Evolutionary conservation across 2,888 invertebrate genomes (phyloP), one percentile per base, ranked within the genome.

Genomic region (Leptinotarsa haldemani): DNA sequence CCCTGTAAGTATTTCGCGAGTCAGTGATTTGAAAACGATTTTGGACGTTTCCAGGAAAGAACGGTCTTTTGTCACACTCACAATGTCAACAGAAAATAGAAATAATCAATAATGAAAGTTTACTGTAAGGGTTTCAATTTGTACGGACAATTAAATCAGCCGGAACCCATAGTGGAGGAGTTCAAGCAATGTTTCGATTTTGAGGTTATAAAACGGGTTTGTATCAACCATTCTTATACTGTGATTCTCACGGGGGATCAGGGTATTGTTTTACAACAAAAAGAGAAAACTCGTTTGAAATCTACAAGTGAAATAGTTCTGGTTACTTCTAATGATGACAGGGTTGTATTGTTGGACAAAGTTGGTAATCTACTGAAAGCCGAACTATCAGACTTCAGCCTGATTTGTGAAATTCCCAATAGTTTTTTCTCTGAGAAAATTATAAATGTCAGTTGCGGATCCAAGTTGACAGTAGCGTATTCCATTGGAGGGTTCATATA

Each of bases 401-500:
- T 69, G 18, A 69, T 80, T 15, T 58, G 48, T 70, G 67, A 79
- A 73, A 66, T 83, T 64, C 78, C 81, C 65, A 80, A 82, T 64
- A 74, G 81, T n/a, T 73, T 77, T 52, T n/a, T 68, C 73, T 50
- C 63, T 68, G 84, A 85, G 48, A 79, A 79, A 78, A 85, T 90
- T 30, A 82, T 84, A 22, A 86, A 89, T 75, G 87, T 91, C 69
- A 86, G 87, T 53, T 88, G 88, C 78, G 90, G 90, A 12, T 84
- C 85, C 22, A 88, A 86, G 69, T 86, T 90, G 40, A 88, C 86
- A 75, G 85, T 89, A 4, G 90, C 88, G 7, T 80, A 90, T 50
- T 86, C 89, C 20, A 80, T 83, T 22, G 81, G 82, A 18, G 92
- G 92, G 78, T 85, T 86, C 22, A 88, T 94, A 0, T 95, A 91